Evolutionary conservation across 2,797 vertebrate species (phyloP).

Genomic region (Astyanax mexicanus): DNA sequence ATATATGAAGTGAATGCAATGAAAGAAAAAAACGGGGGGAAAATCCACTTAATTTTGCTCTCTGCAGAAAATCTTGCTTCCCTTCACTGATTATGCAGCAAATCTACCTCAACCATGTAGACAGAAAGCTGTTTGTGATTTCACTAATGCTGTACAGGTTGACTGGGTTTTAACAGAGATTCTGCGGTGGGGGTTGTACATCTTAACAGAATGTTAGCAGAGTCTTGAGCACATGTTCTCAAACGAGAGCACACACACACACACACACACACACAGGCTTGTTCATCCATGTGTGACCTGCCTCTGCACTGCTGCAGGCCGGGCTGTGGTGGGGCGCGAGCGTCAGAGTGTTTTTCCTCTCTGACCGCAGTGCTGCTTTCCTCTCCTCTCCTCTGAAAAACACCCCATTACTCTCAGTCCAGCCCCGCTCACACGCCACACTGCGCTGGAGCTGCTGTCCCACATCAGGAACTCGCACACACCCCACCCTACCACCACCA

Average conservation of each 20-base stretch:
- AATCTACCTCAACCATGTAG: constrained; percentile 26
- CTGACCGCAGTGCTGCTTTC: constrained; percentile 44
- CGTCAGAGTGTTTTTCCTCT: constrained; percentile 48
- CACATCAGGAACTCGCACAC: constrained; percentile 22
- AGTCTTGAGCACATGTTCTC: constrained; percentile 56
- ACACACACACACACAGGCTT: constrained; percentile 22
- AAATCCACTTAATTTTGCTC: background rate
- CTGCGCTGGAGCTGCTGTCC: constrained; percentile 28
- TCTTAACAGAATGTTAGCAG: constrained; percentile 45
- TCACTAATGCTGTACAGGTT: constrained; percentile 41
- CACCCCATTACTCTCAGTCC: constrained; percentile 50
- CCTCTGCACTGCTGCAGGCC: constrained; percentile 59
- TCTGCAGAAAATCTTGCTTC: background rate
- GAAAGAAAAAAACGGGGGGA: background rate
- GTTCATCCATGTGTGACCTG: constrained; percentile 59
- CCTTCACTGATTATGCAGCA: constrained; percentile 19
- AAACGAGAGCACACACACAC: background rate
- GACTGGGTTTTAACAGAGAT: constrained; percentile 50
- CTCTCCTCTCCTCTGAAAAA: constrained; percentile 50
- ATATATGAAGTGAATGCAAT: background rate
- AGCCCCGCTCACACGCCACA: constrained; percentile 12
- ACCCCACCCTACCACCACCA: background rate
- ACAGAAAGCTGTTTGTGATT: constrained; percentile 22
- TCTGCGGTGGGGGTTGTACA: constrained; percentile 42
- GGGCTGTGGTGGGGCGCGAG: constrained; percentile 42